phyloP scores from a whole-genome alignment of 2,797 vertebrate species.

The Muscicapa striata region DNA sequence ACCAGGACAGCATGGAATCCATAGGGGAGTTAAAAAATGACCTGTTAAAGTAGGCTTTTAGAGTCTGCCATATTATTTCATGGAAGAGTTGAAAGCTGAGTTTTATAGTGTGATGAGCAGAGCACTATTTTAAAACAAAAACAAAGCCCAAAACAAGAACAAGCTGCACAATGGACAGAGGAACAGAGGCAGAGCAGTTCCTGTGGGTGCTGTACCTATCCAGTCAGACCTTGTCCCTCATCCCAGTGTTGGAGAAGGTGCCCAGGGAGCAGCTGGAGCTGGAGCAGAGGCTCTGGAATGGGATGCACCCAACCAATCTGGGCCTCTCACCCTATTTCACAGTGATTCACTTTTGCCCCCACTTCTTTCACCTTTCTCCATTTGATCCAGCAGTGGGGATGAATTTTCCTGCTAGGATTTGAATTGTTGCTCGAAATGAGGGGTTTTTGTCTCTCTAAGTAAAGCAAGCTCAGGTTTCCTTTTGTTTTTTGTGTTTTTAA shows the following conservation, averaged over 20 bases:
- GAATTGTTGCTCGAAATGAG: neutral
- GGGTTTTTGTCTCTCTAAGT: constrained; percentile 25
- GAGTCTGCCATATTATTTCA: neutral
- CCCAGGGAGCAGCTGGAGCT: neutral
- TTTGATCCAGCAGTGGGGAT: neutral
- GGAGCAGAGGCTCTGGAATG: neutral
- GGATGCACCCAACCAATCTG: neutral
- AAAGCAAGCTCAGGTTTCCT: neutral
- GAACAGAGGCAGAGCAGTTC: neutral
- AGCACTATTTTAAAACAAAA: neutral
- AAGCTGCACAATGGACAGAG: neutral
- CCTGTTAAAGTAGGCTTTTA: neutral
- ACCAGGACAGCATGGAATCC: neutral
- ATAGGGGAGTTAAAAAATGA: neutral
- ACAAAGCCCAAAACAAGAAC: neutral
- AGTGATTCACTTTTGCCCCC: neutral
- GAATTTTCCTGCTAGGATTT: neutral
- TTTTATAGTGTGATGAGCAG: neutral
- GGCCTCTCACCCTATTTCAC: neutral
- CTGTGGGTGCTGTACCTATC: neutral
- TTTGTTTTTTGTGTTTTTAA: neutral
- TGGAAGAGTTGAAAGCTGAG: neutral
- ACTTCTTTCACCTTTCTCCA: neutral
- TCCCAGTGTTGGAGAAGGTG: neutral
- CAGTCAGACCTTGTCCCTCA: neutral